Evolutionary conservation across 1,140 invertebrate genomes (phyloP), one percentile per base, ranked within the genome.

Genomic region (Drosophila pallidifrons): DNA sequence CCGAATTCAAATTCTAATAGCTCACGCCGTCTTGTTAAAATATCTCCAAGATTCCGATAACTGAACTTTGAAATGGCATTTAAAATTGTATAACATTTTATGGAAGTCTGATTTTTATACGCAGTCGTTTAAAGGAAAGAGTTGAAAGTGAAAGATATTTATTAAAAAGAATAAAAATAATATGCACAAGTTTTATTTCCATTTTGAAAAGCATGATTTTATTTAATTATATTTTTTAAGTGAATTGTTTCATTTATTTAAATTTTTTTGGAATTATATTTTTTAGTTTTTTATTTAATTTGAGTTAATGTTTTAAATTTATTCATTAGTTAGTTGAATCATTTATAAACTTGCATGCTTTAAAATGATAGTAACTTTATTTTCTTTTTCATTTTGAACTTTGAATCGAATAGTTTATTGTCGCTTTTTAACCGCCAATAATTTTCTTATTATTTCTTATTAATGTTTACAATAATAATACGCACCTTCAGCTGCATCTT

Each of bases 401-500:
- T 49, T 25, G 20, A 32, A 1, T 49, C 10, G 3, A 20, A 20
- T 5, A 49, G 20, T 10, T 7, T 30, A 30, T 52, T 54, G 5
- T 32, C 2, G 1, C 32, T 15, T 5, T 41, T 45, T 59, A 11
- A 13, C 11, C 13, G 16, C 13, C 8, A n/a, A 25, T 28, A 25
- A 15, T 58, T 45, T 46, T 1, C 41, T 41, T 38, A n/a, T 35
- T 41, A 55, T 58, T 58, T 13, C 5, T 3, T 15, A 4, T 1
- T 51, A n/a, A 6, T 51, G 5, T 16, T n/a, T 28, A 59, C 8
- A 4, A 13, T 59, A 25, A 15, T 16, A 45, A 59, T 70, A 86
- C 79, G 43, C 52, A 88, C 83, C 83, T 88, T 88, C 71, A 88
- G 20, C 85, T 88, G 83, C 83, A 88, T 88, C 51, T 80, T 89